phyloP scores from a whole-genome alignment of 2,113 vertebrate genomes.

The Trematomus loennbergii region DNA sequence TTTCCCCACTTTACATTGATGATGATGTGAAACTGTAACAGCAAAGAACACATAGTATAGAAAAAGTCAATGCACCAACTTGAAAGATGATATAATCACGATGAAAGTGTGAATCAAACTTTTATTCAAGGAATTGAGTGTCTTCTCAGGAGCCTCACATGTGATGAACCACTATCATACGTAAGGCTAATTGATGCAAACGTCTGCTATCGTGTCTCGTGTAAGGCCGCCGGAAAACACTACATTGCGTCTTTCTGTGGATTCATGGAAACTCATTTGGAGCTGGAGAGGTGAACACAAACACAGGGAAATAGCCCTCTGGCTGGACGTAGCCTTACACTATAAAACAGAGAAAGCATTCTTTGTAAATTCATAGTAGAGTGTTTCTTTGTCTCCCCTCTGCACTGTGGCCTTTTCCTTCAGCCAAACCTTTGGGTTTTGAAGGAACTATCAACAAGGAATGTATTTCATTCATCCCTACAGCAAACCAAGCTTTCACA shows the following conservation, averaged over 20 bases:
- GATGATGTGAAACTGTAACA: not conserved
- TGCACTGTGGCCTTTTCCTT: slow-evolving; percentile 74
- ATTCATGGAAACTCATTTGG: slow-evolving; percentile 51
- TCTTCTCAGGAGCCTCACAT: slow-evolving; percentile 9
- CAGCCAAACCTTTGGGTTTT: slow-evolving; percentile 76
- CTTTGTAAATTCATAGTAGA: slow-evolving; percentile 72
- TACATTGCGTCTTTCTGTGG: slow-evolving; percentile 33
- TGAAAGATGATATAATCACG: slow-evolving; percentile 1
- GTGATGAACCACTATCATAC: slow-evolving; percentile 3
- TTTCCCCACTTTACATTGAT: slow-evolving; percentile 1
- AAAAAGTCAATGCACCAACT: not conserved
- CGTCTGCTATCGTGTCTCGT: slow-evolving; percentile 11
- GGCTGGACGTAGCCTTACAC: slow-evolving; percentile 52
- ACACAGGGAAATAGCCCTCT: slow-evolving; percentile 54
- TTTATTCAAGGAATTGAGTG: not conserved
- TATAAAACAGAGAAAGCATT: slow-evolving; percentile 68
- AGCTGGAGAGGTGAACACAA: slow-evolving; percentile 70
- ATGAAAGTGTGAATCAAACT: not conserved
- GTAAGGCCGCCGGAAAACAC: slow-evolving; percentile 9
- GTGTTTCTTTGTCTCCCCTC: slow-evolving; percentile 70
- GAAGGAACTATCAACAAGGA: slow-evolving; percentile 65
- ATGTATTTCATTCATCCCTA: slow-evolving; percentile 70
- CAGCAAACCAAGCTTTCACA: slow-evolving; percentile 61
- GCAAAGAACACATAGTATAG: not conserved
- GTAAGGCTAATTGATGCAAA: not conserved